Percentiles rank a stretch among this genome's conserved stretches.
Evolutionary conservation across 2,888 invertebrate species (phyloP).

Genomic region (Calliopum simillimum): DNA sequence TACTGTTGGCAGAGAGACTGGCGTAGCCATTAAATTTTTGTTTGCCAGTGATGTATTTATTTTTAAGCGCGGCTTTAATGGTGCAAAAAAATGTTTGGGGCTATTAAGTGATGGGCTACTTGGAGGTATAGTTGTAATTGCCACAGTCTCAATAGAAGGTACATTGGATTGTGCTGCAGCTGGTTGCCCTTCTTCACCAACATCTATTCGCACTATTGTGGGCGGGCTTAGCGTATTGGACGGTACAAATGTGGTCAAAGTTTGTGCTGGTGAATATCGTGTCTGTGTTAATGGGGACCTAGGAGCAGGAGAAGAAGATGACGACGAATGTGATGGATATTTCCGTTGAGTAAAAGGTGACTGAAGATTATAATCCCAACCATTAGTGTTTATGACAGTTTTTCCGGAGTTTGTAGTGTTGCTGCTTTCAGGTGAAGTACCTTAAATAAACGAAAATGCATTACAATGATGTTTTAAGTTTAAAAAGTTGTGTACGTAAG

Average conservation of each 20-base stretch:
- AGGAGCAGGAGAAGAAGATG: conserved; percentile 39
- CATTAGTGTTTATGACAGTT: conserved; percentile 62
- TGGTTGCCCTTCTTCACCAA: conserved; percentile 8
- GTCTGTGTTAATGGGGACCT: conserved; percentile 33
- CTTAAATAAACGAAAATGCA: conserved; percentile 44
- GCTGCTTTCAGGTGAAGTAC: conserved; percentile 54
- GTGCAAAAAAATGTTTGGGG: conserved; percentile 69
- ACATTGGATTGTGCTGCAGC: neutral
- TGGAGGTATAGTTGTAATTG: conserved; percentile 56
- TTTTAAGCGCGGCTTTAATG: conserved; percentile 64
- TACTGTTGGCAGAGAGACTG: conserved; percentile 44
- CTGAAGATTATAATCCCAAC: conserved; percentile 65
- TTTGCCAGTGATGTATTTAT: conserved; percentile 61
- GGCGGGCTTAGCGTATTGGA: conserved; percentile 47
- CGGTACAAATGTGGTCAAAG: conserved; percentile 60
- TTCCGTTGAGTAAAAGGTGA: conserved; percentile 62
- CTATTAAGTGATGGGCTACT: conserved; percentile 49
- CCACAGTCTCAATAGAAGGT: conserved; percentile 53
- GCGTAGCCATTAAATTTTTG: conserved; percentile 42
- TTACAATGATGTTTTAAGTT: no score
- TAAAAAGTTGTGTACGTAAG: no score
- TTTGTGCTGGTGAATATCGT: conserved; percentile 44
- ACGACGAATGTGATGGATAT: conserved; percentile 51
- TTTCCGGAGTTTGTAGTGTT: conserved; percentile 58
- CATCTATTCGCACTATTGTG: neutral